A percentile compares a stretch with the other conserved stretches of the same genome.
Evolutionary conservation across 1,140 invertebrate genomes (phyloP).

Genomic region (Megalonaias nervosa): DNA sequence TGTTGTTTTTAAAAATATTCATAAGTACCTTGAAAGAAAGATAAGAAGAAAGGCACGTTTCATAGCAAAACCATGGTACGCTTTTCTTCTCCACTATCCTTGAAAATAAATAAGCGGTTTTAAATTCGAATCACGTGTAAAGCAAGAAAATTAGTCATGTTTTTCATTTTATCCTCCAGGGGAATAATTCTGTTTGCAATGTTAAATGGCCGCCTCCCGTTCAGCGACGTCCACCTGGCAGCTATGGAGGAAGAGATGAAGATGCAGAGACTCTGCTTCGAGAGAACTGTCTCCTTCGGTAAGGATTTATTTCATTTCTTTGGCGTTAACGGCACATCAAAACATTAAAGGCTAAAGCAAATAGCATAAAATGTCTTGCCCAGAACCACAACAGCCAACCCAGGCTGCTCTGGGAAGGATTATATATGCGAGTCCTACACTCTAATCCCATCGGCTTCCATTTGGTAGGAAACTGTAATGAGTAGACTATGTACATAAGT

Average conservation of each 20-base stretch:
- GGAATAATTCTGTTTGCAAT: slow-evolving; percentile 98
- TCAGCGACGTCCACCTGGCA: slow-evolving; percentile 85
- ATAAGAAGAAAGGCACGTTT: too few species aligned
- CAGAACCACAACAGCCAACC: neutral
- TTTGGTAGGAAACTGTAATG: neutral
- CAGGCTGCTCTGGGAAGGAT: neutral
- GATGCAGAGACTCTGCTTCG: slow-evolving; percentile 52
- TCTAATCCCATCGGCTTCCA: neutral
- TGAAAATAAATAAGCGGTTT: too few species aligned
- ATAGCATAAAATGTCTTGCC: neutral
- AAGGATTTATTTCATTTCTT: slow-evolving; percentile 3
- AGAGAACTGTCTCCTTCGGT: slow-evolving; percentile 44
- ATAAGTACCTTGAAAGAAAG: too few species aligned
- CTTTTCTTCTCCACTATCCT: too few species aligned
- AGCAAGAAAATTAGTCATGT: too few species aligned
- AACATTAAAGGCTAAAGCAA: too few species aligned
- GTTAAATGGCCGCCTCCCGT: slow-evolving; percentile 95
- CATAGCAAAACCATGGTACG: too few species aligned
- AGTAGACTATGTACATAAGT: neutral
- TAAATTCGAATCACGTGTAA: too few species aligned
- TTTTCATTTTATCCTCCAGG: slow-evolving; percentile 17
- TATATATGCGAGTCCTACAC: neutral
- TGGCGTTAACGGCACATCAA: neutral
- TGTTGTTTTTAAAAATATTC: too few species aligned
- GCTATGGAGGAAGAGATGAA: slow-evolving; percentile 55